Base-by-base conservation (phyloP, 1,140 invertebrate genomes). In the Agrilus planipennis region DNA sequence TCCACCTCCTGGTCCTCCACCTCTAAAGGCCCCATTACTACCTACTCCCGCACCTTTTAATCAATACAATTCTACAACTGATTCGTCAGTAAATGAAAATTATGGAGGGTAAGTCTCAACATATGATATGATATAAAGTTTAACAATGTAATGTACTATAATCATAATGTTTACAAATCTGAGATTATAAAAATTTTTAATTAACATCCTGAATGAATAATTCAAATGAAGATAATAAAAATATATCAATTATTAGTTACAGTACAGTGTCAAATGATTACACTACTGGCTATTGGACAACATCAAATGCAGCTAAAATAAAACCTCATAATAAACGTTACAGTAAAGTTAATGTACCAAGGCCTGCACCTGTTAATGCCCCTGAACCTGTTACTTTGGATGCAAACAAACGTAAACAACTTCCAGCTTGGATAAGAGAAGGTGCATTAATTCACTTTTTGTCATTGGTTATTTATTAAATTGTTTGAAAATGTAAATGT, bases 381-480 rank as follows among this genome's bases (percentile, higher is more conserved):
- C 42, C 15, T 28, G 44, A 37, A 27, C 45, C 68, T 42, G 45
- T 64, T 28, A 64, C 69, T 41, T 55, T 73, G 68, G 91, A 96
- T 71, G 88, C 89, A 17, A 84, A 82, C 18, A 93, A 92, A 63
- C 68, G 90, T 21, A 81, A 89, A 57, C 80, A 87, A 54, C 71
- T 98, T 17, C 93, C 93, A 30, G 85, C 84, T 4, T 98, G 93
- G 93, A 95, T 97, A 44, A 69, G 90, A 53, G 89, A 94, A 70
- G 89, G 70, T 67, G 12, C n/a, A 15, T 18, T 32, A n/a, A n/a
- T n/a, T n/a, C n/a, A n/a, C 11, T 46, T 28, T 32, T 14, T 40
- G 17, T 3, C 41, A 19, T 31, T 21, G 12, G 15, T 34, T 31
- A 20, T 32, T 34, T 36, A 20, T 35, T n/a, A 43, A 25, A 17